phyloP scores from a whole-genome alignment of 1,140 invertebrate genomes.

The Pachyrhynchus sulphureomaculatus region DNA sequence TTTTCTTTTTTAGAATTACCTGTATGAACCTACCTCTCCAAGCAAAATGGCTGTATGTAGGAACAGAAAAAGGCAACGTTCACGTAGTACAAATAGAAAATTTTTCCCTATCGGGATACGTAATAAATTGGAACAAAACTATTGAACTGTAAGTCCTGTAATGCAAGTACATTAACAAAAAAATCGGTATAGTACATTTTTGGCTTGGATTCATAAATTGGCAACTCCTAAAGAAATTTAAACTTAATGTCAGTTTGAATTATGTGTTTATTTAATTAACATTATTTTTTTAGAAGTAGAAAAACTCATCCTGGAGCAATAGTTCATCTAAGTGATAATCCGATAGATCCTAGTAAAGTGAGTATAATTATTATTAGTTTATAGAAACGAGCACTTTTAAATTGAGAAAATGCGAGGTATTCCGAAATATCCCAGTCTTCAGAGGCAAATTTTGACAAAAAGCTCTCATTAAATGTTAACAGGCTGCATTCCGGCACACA shows the following conservation, averaged over 20 bases:
- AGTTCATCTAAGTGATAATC: constrained; percentile 94
- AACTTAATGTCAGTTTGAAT: too few relatives aligned
- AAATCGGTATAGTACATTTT: too few relatives aligned
- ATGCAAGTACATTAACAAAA: too few relatives aligned
- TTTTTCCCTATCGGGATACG: constrained; percentile 94
- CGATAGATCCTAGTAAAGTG: constrained; percentile 93
- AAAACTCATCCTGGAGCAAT: constrained; percentile 94
- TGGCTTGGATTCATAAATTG: too few relatives aligned
- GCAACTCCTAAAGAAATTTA: too few relatives aligned
- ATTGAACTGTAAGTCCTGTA: constrained; percentile 96
- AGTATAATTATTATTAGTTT: constrained; percentile 34
- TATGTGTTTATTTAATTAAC: not conserved
- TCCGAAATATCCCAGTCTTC: too few relatives aligned
- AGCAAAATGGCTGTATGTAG: constrained; percentile 98
- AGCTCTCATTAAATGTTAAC: too few relatives aligned
- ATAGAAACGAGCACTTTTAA: too few relatives aligned
- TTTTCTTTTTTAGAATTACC: constrained; percentile 74
- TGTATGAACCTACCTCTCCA: constrained; percentile 91
- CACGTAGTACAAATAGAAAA: constrained; percentile 96
- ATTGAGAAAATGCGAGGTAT: too few relatives aligned
- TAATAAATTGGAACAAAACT: constrained; percentile 99
- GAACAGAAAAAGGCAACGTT: constrained; percentile 96
- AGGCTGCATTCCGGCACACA: too few relatives aligned
- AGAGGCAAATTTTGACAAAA: too few relatives aligned
- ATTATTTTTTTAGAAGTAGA: constrained; percentile 72